Percentiles rank a stretch among this genome's conserved stretches.
phyloP scores from a whole-genome alignment of 2,113 vertebrate species.

The Verasper variegatus region DNA sequence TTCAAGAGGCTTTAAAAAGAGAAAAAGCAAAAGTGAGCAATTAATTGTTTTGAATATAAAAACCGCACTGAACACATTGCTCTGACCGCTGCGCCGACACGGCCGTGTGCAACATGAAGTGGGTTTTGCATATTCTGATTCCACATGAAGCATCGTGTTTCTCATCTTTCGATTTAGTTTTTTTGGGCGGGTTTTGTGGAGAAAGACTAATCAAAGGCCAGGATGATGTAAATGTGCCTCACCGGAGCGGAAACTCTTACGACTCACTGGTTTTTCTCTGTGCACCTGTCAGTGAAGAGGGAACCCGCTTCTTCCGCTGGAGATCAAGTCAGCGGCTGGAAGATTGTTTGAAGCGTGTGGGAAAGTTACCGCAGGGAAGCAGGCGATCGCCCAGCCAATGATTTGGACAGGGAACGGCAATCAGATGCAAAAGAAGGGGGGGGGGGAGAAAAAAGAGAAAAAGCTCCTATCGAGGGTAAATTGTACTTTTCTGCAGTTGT shows the following conservation, averaged over 20 bases:
- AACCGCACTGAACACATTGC: conserved; percentile 29
- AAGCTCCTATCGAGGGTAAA: conserved; percentile 33
- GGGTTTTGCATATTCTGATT: conserved; percentile 50
- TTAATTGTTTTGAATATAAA: conserved; percentile 28
- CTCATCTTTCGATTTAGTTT: conserved; percentile 21
- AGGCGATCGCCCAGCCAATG: conserved; percentile 37
- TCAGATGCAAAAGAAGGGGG: conserved; percentile 30
- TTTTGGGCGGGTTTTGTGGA: conserved; percentile 13
- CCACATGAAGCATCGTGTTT: conserved; percentile 30
- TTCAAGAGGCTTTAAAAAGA: conserved; percentile 54
- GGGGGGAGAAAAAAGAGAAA: not conserved
- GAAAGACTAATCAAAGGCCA: conserved; percentile 36
- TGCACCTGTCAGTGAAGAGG: conserved; percentile 38
- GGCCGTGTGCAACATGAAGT: conserved; percentile 57
- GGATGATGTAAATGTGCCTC: conserved; percentile 62
- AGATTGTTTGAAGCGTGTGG: conserved; percentile 27
- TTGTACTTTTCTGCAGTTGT: conserved; percentile 71
- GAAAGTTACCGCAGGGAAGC: conserved; percentile 35
- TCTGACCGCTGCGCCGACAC: not conserved
- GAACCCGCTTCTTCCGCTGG: conserved; percentile 18
- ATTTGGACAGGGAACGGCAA: conserved; percentile 30
- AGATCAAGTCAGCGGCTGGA: conserved; percentile 39
- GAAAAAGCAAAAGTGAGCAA: conserved; percentile 37
- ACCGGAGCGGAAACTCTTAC: conserved; percentile 44
- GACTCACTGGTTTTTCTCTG: conserved; percentile 21